Evolutionary conservation across 2,113 vertebrate species (phyloP).

Genomic region (Campylomormyrus tamandua): DNA sequence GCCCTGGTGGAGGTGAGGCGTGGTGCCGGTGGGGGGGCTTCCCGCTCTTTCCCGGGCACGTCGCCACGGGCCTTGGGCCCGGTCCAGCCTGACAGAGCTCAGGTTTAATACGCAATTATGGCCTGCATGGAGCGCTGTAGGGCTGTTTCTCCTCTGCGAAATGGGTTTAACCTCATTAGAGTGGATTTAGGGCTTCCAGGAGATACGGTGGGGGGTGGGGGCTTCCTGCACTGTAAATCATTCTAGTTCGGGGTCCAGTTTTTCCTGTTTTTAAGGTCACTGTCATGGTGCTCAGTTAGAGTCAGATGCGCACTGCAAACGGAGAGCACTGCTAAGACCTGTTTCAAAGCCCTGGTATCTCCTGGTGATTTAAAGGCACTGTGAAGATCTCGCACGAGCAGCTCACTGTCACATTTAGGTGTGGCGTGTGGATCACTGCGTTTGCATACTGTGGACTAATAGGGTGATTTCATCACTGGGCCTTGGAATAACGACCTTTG

Average conservation of each 20-base stretch:
- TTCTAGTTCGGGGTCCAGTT: not conserved
- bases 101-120: not conserved
- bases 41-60: too few species aligned
- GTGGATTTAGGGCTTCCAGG: not conserved
- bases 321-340: not conserved
- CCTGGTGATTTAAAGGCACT: not conserved
- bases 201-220: not conserved
- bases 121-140: not conserved
- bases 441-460: not conserved
- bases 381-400: not conserved
- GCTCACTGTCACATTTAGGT: not conserved
- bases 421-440: not conserved
- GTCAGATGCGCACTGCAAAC: not conserved
- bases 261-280: not conserved
- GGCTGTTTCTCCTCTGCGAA: not conserved
- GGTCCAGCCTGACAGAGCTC: not conserved
- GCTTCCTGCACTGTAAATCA: not conserved
- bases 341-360: not conserved
- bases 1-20: conserved; percentile 71
- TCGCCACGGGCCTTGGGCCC: not conserved
- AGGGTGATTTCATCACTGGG: not conserved
- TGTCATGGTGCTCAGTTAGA: not conserved
- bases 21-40: too few species aligned
- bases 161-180: not conserved
- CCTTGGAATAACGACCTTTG: not conserved